phyloP scores from a whole-genome alignment of 2,888 invertebrate genomes.

The Tachystola acroxantha region DNA sequence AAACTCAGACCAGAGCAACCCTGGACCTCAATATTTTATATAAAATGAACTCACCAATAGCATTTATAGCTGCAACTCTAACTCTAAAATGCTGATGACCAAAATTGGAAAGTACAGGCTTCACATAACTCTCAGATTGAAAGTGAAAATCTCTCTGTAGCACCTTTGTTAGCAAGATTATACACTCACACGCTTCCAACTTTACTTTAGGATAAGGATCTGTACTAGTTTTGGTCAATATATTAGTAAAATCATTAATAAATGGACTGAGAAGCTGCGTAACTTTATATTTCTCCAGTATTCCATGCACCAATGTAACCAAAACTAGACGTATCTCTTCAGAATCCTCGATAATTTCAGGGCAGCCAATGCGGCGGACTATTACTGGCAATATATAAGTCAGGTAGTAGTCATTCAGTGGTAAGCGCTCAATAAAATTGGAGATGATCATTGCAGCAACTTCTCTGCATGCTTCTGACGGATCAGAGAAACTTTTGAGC shows the following conservation, averaged over 20 bases:
- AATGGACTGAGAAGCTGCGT: constrained; percentile 80
- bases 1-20: no score
- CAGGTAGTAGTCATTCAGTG: constrained; percentile 84
- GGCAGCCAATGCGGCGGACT: constrained; percentile 86
- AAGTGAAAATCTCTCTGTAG: constrained; percentile 85
- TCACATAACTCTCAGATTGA: constrained; percentile 84
- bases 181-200: constrained; percentile 85
- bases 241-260: constrained; percentile 85
- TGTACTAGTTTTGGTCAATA: constrained; percentile 83
- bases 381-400: constrained; percentile 87
- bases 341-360: constrained; percentile 81
- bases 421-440: constrained; percentile 76
- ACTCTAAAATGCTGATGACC: constrained; percentile 91
- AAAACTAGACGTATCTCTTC: constrained; percentile 90
- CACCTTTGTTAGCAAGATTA: constrained; percentile 80
- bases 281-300: constrained; percentile 81
- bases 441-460: constrained; percentile 73
- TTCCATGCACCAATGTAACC: constrained; percentile 80
- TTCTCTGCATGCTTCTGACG: constrained; percentile 81
- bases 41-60: constrained; percentile 83
- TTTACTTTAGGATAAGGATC: constrained; percentile 91
- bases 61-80: constrained; percentile 84
- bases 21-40: no score
- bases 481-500: constrained; percentile 70
- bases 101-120: constrained; percentile 85